phyloP scores from a whole-genome alignment of 2,113 vertebrate genomes.

The Puffinus mauretanicus region DNA sequence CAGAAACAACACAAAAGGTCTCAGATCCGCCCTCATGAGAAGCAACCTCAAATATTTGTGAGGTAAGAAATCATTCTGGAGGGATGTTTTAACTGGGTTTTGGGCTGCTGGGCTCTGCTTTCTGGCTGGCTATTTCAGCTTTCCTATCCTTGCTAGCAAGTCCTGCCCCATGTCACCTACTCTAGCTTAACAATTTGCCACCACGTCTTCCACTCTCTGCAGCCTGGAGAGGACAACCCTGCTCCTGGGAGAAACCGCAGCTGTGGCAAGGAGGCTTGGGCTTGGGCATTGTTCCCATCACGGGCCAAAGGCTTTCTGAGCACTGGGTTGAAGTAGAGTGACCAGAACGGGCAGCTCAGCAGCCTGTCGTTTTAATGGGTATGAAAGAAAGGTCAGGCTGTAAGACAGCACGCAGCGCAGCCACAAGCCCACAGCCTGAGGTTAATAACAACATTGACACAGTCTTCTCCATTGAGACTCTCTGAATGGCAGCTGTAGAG shows the following conservation, averaged over 20 bases:
- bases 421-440: background rate
- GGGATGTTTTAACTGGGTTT: background rate
- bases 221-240: background rate
- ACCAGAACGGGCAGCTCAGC: background rate
- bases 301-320: background rate
- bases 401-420: background rate
- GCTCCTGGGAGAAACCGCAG: fast-evolving
- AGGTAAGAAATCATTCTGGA: background rate
- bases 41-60: background rate
- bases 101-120: background rate
- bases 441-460: background rate
- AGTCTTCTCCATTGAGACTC: background rate
- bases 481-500: background rate
- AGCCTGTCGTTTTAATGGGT: background rate
- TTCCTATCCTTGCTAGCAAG: background rate
- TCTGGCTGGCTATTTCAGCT: background rate
- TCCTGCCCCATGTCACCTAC: background rate
- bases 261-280: fast-evolving
- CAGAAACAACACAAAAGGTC: background rate
- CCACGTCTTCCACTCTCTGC: background rate
- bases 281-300: background rate
- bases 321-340: background rate
- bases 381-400: background rate
- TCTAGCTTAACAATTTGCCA: background rate
- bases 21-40: background rate